Conservation (phyloP, 2,797 vertebrate genomes). For the Amniataba percoides region DNA sequence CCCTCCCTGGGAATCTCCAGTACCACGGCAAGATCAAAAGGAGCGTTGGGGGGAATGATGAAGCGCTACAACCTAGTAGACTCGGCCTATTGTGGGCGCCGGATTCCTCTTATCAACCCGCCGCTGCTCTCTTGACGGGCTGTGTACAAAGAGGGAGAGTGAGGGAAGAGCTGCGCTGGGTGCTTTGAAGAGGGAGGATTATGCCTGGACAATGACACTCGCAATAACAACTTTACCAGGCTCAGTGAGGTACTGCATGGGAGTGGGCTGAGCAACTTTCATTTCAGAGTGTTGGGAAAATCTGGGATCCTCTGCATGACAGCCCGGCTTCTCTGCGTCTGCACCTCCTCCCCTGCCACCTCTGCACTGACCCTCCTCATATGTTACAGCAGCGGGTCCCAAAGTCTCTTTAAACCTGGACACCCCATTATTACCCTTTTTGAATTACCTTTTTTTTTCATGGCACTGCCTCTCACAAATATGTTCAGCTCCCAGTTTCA, state of each 20-base stretch:
- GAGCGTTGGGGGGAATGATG: slow-evolving; percentile 82
- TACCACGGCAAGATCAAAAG: slow-evolving; percentile 83
- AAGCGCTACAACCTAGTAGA: slow-evolving; percentile 88
- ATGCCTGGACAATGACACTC: slow-evolving; percentile 88
- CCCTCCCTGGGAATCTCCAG: slow-evolving; percentile 90
- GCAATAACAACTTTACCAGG: slow-evolving; percentile 93
- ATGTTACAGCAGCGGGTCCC: neutral
- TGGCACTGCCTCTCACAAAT: neutral
- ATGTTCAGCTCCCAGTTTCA: neutral
- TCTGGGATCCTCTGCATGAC: slow-evolving; percentile 40
- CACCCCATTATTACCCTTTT: neutral
- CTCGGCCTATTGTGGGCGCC: slow-evolving; percentile 85
- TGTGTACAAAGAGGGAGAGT: slow-evolving; percentile 88
- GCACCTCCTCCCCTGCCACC: slow-evolving; percentile 36
- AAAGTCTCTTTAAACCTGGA: slow-evolving; percentile 8
- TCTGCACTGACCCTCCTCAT: slow-evolving; percentile 23
- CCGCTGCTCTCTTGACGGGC: slow-evolving; percentile 88
- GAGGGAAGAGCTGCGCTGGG: slow-evolving; percentile 87
- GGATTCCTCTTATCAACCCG: slow-evolving; percentile 93
- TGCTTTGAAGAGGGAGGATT: slow-evolving; percentile 92
- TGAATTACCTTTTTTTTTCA: neutral
- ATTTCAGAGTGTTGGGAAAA: slow-evolving; percentile 45
- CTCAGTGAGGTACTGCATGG: slow-evolving; percentile 90
- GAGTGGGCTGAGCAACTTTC: slow-evolving; percentile 73
- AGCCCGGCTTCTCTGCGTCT: slow-evolving; percentile 46